Evolutionary conservation across 2,797 vertebrate species (phyloP).

Genomic region (Thunnus albacares): DNA sequence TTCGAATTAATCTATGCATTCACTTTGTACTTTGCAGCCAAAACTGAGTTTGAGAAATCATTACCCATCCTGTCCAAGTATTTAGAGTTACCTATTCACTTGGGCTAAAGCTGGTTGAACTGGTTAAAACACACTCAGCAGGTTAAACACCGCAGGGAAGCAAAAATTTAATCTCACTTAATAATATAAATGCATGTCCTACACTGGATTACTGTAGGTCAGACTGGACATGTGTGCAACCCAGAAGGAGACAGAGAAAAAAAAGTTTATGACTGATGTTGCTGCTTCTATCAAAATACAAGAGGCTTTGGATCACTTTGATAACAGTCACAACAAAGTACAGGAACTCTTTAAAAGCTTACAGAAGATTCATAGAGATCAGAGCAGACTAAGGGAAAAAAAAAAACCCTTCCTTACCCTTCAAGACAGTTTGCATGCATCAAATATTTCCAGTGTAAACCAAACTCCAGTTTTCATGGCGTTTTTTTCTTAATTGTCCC

Average conservation of each 20-base stretch:
- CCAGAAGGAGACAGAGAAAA: background rate
- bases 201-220: background rate
- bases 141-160: background rate
- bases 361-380: background rate
- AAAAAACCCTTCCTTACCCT: background rate
- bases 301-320: background rate
- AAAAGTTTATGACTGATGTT: background rate
- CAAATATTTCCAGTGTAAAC: background rate
- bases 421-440: background rate
- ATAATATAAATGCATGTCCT: background rate
- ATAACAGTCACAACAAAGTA: conserved; percentile 1
- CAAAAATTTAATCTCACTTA: background rate
- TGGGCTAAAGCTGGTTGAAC: conserved; percentile 5
- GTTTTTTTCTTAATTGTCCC: background rate
- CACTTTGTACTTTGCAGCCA: background rate
- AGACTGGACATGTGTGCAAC: background rate
- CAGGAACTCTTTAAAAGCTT: background rate
- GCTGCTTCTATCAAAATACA: background rate
- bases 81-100: conserved; percentile 60
- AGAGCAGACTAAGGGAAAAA: background rate
- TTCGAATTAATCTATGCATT: background rate
- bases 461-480: background rate
- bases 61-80: conserved; percentile 34
- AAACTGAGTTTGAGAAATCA: conserved; percentile 25
- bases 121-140: background rate